phyloP scores from a whole-genome alignment of 2,797 vertebrate species.

The Phylloscopus collybita region DNA sequence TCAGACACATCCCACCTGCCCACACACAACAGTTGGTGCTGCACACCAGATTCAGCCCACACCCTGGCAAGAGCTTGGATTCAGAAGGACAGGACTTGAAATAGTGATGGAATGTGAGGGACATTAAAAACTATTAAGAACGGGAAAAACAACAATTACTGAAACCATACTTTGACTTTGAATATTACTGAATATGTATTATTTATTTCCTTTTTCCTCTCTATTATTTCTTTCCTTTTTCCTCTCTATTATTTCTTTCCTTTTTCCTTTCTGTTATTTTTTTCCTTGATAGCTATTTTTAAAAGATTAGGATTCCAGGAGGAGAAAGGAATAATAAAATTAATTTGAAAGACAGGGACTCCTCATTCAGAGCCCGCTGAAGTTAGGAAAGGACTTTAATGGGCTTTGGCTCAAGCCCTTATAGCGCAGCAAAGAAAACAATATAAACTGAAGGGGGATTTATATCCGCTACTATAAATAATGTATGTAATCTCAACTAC shows the following conservation, averaged over 20 bases:
- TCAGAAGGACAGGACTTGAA: background rate
- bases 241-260: background rate
- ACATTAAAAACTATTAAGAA: background rate
- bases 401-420: constrained; percentile 40
- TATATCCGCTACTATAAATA: constrained; percentile 50
- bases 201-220: too few species aligned
- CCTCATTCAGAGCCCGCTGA: background rate
- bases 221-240: background rate
- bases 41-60: background rate
- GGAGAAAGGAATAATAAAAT: background rate
- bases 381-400: constrained; percentile 37
- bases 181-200: background rate
- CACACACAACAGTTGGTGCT: background rate
- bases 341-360: background rate
- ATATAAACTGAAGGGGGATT: constrained; percentile 48
- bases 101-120: background rate
- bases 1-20: background rate
- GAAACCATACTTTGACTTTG: background rate
- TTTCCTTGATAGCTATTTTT: background rate
- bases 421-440: constrained; percentile 8
- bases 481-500: constrained; percentile 46
- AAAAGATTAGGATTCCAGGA: background rate
- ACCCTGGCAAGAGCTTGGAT: background rate
- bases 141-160: background rate
- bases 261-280: background rate